A percentile compares a stretch with the other conserved stretches of the same genome.
These are phyloP conservation scores for Ciconia stormi DNA, from an alignment of 2,113 vertebrate genomes.

Conservation along the genomic window DNA sequence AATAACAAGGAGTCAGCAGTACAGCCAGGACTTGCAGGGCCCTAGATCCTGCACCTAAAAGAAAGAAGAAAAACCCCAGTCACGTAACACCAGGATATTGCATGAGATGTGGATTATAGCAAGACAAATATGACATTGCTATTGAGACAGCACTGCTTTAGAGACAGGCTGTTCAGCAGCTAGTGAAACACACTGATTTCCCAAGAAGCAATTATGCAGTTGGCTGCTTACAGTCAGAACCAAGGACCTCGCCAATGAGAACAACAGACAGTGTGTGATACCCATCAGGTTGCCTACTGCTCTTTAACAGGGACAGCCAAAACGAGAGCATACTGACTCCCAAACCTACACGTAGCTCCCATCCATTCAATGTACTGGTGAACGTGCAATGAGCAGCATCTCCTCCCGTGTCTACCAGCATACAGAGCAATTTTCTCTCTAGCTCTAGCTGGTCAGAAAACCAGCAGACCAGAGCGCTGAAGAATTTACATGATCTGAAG, in stretches of 20 bases:
- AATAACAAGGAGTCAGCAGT: neutral
- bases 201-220: neutral
- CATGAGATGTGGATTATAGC: neutral
- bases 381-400: neutral
- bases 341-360: neutral
- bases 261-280: neutral
- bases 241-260: neutral
- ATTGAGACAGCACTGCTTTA: neutral
- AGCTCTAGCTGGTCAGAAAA: neutral
- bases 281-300: neutral
- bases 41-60: neutral
- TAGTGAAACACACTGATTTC: neutral
- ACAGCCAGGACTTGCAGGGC: neutral
- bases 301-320: neutral
- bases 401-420: neutral
- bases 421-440: neutral
- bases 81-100: neutral
- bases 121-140: neutral
- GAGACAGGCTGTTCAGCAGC: neutral
- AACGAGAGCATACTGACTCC: neutral
- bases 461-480: neutral
- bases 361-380: neutral
- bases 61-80: neutral
- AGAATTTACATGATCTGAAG: neutral
- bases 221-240: neutral